Conservation (phyloP, 2,888 invertebrate genomes). For the Geotrupes spiniger region DNA sequence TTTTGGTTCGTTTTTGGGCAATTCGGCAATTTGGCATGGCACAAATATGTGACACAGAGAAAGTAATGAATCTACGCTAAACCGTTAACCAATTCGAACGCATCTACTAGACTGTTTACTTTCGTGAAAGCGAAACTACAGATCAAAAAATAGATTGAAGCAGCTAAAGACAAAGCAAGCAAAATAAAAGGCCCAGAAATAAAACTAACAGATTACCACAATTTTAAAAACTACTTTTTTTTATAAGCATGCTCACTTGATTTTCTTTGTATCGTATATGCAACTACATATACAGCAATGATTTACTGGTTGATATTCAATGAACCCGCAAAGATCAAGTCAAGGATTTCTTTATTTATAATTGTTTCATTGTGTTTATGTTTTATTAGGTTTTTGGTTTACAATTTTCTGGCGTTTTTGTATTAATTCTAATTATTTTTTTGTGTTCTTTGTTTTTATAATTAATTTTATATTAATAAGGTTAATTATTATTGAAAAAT, state of each 20-base stretch:
- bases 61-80: constrained; percentile 17
- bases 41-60: constrained; percentile 33
- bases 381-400: too few species aligned
- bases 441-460: too few species aligned
- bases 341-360: too few species aligned
- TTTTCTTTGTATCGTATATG: constrained; percentile 8
- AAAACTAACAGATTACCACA: constrained; percentile 27
- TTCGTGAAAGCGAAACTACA: constrained; percentile 16
- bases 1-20: constrained; percentile 10
- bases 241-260: constrained; percentile 17
- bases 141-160: constrained; percentile 33
- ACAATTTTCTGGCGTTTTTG: too few species aligned
- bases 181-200: constrained; percentile 30
- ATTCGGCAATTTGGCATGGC: constrained; percentile 4
- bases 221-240: constrained; percentile 15
- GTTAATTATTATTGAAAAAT: too few species aligned
- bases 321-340: too few species aligned
- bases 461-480: too few species aligned
- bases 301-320: too few species aligned
- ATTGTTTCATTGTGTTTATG: too few species aligned
- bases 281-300: too few species aligned
- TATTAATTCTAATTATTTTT: too few species aligned
- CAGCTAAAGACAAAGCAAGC: constrained; percentile 39
- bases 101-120: constrained; percentile 9
- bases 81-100: constrained; percentile 20